Evolutionary conservation across 2,113 vertebrate species (phyloP), one percentile per base, ranked within the genome.

Genomic region (Platysteira castanea): DNA sequence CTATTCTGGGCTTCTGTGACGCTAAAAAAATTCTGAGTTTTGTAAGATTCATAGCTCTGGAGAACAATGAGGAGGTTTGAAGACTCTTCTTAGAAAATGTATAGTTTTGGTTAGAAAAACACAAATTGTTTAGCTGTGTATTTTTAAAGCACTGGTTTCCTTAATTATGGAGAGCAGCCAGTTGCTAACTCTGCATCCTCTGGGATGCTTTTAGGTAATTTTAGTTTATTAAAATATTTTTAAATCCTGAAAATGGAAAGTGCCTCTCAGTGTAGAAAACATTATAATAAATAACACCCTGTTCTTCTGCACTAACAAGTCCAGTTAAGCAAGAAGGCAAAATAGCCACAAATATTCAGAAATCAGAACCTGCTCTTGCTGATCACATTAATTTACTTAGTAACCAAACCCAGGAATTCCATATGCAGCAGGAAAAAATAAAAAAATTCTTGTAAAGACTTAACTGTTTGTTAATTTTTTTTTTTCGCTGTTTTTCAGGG

Each of bases 101-200:
- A 11, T 15, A 6, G 19, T 28, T 77, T 83, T 85, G 41, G 2
- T 52, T 33, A 47, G 37, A 64, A 76, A 6, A 24, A 73, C 69
- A 11, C 1, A 15, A 49, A 31, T 12, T 42, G 10, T 82, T 91
- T 23, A 78, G 56, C 39, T 30, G 15, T 49, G 22, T 8, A 11
- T 14, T 90, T 82, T 28, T 14, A 50, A 44, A 82, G 41, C 0
- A 0, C 8, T 54, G 39, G 1, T 47, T 93, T 68, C 30, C 15
- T 13, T 50, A 50, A 61, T 28, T 31, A 68, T 1, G 1, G 76
- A 57, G 91, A 71, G 11, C 20, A 59, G 50, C 4, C 23, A 49
- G 10, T 10, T 86, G 59, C 28, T 78, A 73, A 75, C n/a, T 5
- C 35, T 77, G 0, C 15, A 28, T 85, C 42, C 17, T 41, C 33